phyloP scores from a whole-genome alignment of 1,140 invertebrate genomes.

The Galendromus occidentalis region DNA sequence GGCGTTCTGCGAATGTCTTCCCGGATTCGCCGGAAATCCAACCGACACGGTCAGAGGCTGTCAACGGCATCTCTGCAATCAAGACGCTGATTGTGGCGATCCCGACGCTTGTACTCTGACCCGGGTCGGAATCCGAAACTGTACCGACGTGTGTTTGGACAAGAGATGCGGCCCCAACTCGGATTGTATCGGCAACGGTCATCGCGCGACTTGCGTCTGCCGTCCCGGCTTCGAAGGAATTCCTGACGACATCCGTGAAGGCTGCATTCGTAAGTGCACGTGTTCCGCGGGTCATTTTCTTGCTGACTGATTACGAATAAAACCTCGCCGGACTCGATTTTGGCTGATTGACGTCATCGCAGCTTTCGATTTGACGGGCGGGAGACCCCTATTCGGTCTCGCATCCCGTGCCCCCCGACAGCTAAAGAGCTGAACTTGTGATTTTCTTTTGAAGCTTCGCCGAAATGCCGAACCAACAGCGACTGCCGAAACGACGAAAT shows the following conservation, averaged over 20 bases:
- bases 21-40: constrained; percentile 43
- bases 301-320: no score
- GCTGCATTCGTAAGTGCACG: constrained; percentile 20
- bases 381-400: no score
- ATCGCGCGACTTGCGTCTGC: constrained; percentile 16
- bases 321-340: no score
- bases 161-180: constrained; percentile 14
- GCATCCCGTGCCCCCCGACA: no score
- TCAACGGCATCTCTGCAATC: constrained; percentile 33
- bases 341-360: no score
- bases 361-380: no score
- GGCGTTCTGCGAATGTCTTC: constrained; percentile 52
- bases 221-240: constrained; percentile 15
- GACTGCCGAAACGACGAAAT: constrained; percentile 58
- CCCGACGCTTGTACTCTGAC: constrained; percentile 33
- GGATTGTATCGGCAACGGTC: constrained; percentile 9
- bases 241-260: constrained; percentile 21
- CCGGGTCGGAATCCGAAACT: constrained; percentile 20
- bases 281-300: no score
- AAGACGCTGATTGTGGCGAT: constrained; percentile 45
- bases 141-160: constrained; percentile 14
- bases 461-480: constrained; percentile 40
- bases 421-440: no score
- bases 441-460: neutral
- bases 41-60: constrained; percentile 39